phyloP scores from a whole-genome alignment of 2,888 invertebrate species.

The Formica aserva region DNA sequence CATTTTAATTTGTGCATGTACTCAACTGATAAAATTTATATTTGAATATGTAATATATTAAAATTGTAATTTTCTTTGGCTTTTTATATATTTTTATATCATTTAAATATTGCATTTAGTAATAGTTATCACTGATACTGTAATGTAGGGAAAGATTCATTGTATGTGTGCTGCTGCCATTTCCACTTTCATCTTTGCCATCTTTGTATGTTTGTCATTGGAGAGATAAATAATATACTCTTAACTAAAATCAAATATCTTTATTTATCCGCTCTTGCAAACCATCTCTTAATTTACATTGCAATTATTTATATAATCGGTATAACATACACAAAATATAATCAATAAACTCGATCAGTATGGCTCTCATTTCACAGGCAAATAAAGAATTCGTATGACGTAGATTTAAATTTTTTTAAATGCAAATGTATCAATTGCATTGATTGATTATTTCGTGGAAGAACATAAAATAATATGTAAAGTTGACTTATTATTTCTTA shows the following conservation, averaged over 20 bases:
- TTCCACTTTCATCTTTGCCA: slow-evolving; percentile 5
- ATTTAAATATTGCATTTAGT: not conserved
- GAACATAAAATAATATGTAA: too few species aligned
- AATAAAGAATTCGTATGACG: slow-evolving; percentile 2
- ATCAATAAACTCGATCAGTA: slow-evolving; percentile 4
- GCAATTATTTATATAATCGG: slow-evolving; percentile 20
- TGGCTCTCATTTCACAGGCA: slow-evolving; percentile 15
- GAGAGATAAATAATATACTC: not conserved
- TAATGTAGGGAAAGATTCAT: not conserved
- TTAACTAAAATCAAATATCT: slow-evolving; percentile 40
- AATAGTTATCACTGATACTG: not conserved
- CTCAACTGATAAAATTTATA: not conserved
- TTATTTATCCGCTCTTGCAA: slow-evolving; percentile 38
- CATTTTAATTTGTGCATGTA: not conserved
- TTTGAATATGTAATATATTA: not conserved
- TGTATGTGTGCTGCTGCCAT: not conserved
- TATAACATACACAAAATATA: slow-evolving; percentile 24
- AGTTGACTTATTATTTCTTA: too few species aligned
- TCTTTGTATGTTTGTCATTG: not conserved
- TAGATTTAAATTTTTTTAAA: not conserved
- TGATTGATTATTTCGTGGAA: too few species aligned
- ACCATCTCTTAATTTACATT: slow-evolving; percentile 26
- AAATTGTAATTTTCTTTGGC: not conserved
- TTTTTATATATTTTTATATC: not conserved
- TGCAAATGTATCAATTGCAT: too few species aligned